phyloP scores from a whole-genome alignment of 1,140 invertebrate genomes.

The Cydia fagiglandana region DNA sequence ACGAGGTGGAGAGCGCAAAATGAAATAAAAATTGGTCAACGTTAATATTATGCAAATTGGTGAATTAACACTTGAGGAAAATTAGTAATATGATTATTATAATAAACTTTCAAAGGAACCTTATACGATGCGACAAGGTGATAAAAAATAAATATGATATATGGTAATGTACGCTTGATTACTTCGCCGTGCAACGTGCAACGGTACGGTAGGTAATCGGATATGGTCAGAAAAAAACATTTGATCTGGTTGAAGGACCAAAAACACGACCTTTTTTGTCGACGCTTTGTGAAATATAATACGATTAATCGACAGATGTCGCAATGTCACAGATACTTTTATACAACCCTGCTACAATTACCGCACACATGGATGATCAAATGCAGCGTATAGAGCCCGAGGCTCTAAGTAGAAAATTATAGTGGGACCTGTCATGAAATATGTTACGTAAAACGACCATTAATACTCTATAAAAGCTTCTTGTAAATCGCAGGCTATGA shows the following conservation, averaged over 20 bases:
- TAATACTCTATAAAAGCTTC: slow-evolving; percentile 20
- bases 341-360: slow-evolving; percentile 36
- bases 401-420: background rate
- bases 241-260: slow-evolving; percentile 48
- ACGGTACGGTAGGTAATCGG: slow-evolving; percentile 46
- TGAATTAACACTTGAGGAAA: slow-evolving; percentile 18
- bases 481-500: background rate
- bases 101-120: slow-evolving; percentile 19
- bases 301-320: slow-evolving; percentile 42
- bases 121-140: slow-evolving; percentile 17
- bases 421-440: background rate
- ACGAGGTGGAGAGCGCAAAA: background rate
- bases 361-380: slow-evolving; percentile 5
- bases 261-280: slow-evolving; percentile 45
- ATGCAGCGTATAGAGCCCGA: background rate
- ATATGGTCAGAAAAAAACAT: slow-evolving; percentile 48
- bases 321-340: slow-evolving; percentile 27
- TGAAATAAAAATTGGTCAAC: slow-evolving; percentile 17
- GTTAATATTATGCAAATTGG: slow-evolving; percentile 23
- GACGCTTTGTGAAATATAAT: slow-evolving; percentile 40
- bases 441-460: slow-evolving; percentile 9
- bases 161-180: slow-evolving; percentile 34
- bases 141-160: slow-evolving; percentile 32
- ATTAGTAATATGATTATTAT: slow-evolving; percentile 27
- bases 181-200: slow-evolving; percentile 35